phyloP scores from a whole-genome alignment of 1,140 invertebrate species.

The Drosophila asahinai region DNA sequence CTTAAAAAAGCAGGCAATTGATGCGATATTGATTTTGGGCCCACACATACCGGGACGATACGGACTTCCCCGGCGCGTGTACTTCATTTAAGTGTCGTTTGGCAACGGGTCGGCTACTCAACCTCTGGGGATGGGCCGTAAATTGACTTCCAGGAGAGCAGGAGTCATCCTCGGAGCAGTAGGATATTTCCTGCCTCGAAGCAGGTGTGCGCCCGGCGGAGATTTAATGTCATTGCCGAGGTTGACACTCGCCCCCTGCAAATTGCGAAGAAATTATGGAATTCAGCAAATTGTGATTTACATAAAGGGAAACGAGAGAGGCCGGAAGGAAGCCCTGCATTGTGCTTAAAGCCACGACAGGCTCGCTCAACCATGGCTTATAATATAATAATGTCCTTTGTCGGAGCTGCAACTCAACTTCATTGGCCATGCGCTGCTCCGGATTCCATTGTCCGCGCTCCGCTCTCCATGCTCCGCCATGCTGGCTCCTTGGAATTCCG shows the following conservation, averaged over 20 bases:
- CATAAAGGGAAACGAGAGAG: constrained; percentile 9
- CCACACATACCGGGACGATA: constrained; percentile 7
- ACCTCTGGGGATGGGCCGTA: constrained; percentile 41
- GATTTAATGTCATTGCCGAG: constrained; percentile 46
- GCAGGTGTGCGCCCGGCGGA: constrained; percentile 37
- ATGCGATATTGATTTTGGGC: constrained; percentile 69
- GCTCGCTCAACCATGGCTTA: constrained; percentile 19
- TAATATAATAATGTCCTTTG: constrained; percentile 43
- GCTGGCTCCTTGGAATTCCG: constrained; percentile 46
- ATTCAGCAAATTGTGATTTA: constrained; percentile 48
- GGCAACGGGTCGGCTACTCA: constrained; percentile 21
- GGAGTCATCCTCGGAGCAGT: neutral
- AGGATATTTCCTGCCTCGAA: constrained; percentile 4
- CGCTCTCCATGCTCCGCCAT: neutral
- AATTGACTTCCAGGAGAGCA: constrained; percentile 39
- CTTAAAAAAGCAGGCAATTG: constrained; percentile 70
- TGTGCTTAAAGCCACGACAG: constrained; percentile 24
- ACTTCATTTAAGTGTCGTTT: constrained; percentile 71
- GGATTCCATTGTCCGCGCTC: constrained; percentile 11
- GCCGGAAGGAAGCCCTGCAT: constrained; percentile 30
- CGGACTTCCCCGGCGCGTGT: constrained; percentile 25
- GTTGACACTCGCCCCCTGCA: constrained; percentile 22
- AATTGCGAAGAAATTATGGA: constrained; percentile 55
- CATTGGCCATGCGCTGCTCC: constrained; percentile 28
- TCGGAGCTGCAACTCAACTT: constrained; percentile 24